Percentiles rank a stretch among this genome's conserved stretches.
phyloP scores from a whole-genome alignment of 2,888 invertebrate species.

The Alsophila aescularia region DNA sequence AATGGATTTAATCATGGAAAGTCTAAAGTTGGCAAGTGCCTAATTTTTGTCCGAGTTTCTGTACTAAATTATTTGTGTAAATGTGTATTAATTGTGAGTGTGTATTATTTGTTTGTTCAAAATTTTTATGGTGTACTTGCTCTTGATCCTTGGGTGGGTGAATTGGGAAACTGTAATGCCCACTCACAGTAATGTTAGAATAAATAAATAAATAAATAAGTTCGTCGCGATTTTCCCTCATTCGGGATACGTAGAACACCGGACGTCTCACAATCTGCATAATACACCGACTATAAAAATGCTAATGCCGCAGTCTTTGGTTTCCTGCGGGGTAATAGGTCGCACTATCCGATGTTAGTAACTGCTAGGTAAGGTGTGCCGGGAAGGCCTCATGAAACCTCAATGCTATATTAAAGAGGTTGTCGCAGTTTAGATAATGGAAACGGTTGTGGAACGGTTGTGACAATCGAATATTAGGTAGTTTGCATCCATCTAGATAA shows the following conservation, averaged over 20 bases:
- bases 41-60: too few species aligned
- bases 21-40: too few species aligned
- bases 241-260: conserved; percentile 30
- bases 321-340: conserved; percentile 59
- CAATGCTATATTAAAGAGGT: conserved; percentile 28
- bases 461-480: conserved; percentile 2
- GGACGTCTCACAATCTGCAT: conserved; percentile 74
- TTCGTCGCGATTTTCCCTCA: conserved; percentile 27
- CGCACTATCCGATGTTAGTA: conserved; percentile 42
- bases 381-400: conserved; percentile 33
- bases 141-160: too few species aligned
- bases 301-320: conserved; percentile 68
- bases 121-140: too few species aligned
- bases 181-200: too few species aligned
- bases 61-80: too few species aligned
- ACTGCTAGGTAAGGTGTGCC: conserved; percentile 2
- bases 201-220: too few species aligned
- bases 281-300: conserved; percentile 80
- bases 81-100: too few species aligned
- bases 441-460: conserved; percentile 5
- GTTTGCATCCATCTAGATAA: neutral
- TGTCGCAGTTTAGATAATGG: conserved; percentile 9
- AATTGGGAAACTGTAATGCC: too few species aligned
- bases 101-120: too few species aligned
- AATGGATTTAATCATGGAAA: too few species aligned